Base-by-base conservation (phyloP, 1,140 invertebrate species). In the Drosophila paulistorum region DNA sequence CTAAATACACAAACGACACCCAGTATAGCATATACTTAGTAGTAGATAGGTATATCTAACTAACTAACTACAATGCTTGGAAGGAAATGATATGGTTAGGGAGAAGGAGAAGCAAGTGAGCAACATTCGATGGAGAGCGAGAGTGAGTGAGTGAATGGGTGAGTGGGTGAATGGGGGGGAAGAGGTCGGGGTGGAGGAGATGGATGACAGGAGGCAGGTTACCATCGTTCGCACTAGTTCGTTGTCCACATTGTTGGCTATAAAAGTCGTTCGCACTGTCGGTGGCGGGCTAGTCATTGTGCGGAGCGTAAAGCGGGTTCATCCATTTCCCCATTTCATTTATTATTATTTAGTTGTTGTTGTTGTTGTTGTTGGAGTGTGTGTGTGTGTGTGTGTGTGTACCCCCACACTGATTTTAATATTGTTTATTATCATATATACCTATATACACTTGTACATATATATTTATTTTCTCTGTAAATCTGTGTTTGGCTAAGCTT, bases 251-350 rank as follows among this genome's bases (percentile, higher is more conserved):
- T 79, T 78, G 77, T 89, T 77, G 84, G 84, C 84, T 89, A 89
- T 89, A 89, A 89, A 89, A 89, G 84, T 89, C 77, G 77, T 68
- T 65, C 74, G 77, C 84, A 84, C 41, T 69, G 71, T 37, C 64
- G 71, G 14, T 63, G 63, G 59, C 85, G 69, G 68, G 63, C 65
- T 51, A 69, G 68, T 63, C 37, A 70, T 58, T 37, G 55, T 51
- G 71, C 70, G 77, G 62, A 76, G 76, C 76, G 76, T 67, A 75
- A 55, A 77, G 68, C 68, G 84, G 77, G 75, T 68, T 64, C 74
- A 57, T 83, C 76, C 83, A 55, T 75, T 65, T 71, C 64, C 64
- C 67, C 72, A 70, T 67, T 67, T 74, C 55, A 73, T 73, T 83
- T 77, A 65, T 75, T 26, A 66, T 63, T 51, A 51, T 51, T 61